Evolutionary conservation across 2,113 vertebrate species (phyloP).

Genomic region (Jaculus jaculus): DNA sequence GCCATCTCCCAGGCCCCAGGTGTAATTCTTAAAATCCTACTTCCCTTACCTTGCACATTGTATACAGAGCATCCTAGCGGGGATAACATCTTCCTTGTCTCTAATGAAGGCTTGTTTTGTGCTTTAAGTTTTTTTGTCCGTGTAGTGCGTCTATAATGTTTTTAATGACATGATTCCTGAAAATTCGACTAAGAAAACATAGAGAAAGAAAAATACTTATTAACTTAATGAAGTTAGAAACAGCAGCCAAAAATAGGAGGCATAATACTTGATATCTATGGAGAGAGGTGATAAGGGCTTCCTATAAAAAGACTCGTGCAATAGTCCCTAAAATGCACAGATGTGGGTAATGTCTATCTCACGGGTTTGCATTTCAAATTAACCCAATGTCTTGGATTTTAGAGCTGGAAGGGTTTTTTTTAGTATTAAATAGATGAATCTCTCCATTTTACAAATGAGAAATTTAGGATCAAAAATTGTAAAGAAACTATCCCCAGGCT

Average conservation of each 20-base stretch:
- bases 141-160: background rate
- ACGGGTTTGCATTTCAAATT: background rate
- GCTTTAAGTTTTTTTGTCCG: background rate
- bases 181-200: constrained; percentile 16
- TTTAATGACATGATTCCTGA: background rate
- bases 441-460: background rate
- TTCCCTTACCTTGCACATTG: background rate
- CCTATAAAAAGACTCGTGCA: background rate
- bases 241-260: background rate
- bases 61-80: background rate
- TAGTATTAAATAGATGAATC: background rate
- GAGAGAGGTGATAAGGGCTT: background rate
- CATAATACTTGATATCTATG: background rate
- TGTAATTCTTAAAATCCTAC: background rate
- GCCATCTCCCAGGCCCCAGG: too few relatives aligned
- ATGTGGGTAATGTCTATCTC: background rate
- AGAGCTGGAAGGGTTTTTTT: background rate
- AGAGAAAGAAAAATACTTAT: background rate
- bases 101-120: background rate
- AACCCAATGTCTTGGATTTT: background rate
- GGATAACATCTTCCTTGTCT: background rate
- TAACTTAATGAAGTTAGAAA: constrained; percentile 22
- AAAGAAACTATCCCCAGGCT: background rate
- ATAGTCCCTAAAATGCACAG: background rate
- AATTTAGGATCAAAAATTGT: background rate